A percentile compares a stretch with the other conserved stretches of the same genome.
Evolutionary conservation across 2,888 invertebrate species (phyloP).

Genomic region (Podotricha telesiphe): DNA sequence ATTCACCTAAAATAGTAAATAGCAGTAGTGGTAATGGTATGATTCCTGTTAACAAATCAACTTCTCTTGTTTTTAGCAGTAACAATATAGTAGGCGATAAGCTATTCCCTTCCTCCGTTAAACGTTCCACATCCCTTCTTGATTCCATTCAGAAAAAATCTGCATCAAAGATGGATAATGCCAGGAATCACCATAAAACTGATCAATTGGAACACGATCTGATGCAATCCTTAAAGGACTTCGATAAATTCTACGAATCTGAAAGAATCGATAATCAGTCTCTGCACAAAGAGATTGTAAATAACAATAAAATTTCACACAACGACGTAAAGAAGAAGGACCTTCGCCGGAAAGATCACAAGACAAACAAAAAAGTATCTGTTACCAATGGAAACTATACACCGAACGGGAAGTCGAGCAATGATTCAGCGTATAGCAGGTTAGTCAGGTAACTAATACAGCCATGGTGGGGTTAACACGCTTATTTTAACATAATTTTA

Average conservation of each 20-base stretch:
- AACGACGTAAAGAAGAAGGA: slow-evolving; percentile 66
- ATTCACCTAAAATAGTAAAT: slow-evolving; percentile 65
- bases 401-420: slow-evolving; percentile 71
- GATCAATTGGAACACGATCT: slow-evolving; percentile 78
- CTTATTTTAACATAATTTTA: not conserved
- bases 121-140: slow-evolving; percentile 82
- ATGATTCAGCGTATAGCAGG: slow-evolving; percentile 94
- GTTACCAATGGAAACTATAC: slow-evolving; percentile 69
- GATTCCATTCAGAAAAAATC: slow-evolving; percentile 80
- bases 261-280: slow-evolving; percentile 65
- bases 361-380: slow-evolving; percentile 64
- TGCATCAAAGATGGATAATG: slow-evolving; percentile 60
- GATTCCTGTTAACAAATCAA: slow-evolving; percentile 78
- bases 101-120: slow-evolving; percentile 80
- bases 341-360: slow-evolving; percentile 59
- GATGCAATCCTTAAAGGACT: slow-evolving; percentile 80
- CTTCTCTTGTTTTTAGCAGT: slow-evolving; percentile 84
- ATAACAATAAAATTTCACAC: slow-evolving; percentile 52
- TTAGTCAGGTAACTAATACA: slow-evolving; percentile 78
- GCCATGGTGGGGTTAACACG: slow-evolving; percentile 19
- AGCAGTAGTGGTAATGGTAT: slow-evolving; percentile 60
- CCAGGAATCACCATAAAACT: slow-evolving; percentile 73
- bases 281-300: slow-evolving; percentile 57
- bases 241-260: slow-evolving; percentile 76
- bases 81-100: slow-evolving; percentile 76